Percentiles rank a stretch among this genome's conserved stretches.
phyloP scores from a whole-genome alignment of 2,113 vertebrate genomes.

The Erinaceus europaeus region DNA sequence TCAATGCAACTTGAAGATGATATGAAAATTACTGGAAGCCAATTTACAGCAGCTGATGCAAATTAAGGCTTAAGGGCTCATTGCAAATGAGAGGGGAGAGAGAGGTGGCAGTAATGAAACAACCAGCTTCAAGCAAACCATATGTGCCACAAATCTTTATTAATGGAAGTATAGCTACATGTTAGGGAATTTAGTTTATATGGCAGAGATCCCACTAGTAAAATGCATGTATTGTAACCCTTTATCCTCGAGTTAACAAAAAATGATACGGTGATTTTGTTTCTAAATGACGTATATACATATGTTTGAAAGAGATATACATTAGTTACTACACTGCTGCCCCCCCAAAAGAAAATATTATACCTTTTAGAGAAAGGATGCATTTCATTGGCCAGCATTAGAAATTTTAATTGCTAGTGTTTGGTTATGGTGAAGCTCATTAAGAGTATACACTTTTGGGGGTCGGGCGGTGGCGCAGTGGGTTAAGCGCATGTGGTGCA shows the following conservation, averaged over 20 bases:
- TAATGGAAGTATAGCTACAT: constrained; percentile 48
- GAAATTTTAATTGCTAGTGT: constrained; percentile 25
- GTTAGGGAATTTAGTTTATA: constrained; percentile 50
- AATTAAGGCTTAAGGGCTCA: constrained; percentile 68
- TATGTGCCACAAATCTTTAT: constrained; percentile 72
- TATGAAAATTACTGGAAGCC: constrained; percentile 69
- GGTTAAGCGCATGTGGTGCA: too few species aligned
- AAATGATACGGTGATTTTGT: neutral
- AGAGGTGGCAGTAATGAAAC: constrained; percentile 57
- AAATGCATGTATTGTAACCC: constrained; percentile 28
- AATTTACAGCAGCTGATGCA: constrained; percentile 71
- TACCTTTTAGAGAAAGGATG: neutral
- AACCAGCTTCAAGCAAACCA: constrained; percentile 72
- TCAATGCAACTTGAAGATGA: constrained; percentile 57
- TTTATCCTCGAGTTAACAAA: constrained; percentile 18
- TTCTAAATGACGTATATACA: neutral
- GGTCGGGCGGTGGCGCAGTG: too few species aligned
- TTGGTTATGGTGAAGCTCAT: constrained; percentile 24
- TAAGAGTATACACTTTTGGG: neutral
- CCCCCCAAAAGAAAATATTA: neutral
- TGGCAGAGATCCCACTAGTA: constrained; percentile 13
- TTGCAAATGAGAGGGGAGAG: constrained; percentile 42
- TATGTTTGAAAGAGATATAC: neutral
- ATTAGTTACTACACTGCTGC: neutral
- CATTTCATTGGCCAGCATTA: neutral